Base-by-base conservation (phyloP, 2,113 vertebrate genomes). In the Diadophis punctatus region DNA sequence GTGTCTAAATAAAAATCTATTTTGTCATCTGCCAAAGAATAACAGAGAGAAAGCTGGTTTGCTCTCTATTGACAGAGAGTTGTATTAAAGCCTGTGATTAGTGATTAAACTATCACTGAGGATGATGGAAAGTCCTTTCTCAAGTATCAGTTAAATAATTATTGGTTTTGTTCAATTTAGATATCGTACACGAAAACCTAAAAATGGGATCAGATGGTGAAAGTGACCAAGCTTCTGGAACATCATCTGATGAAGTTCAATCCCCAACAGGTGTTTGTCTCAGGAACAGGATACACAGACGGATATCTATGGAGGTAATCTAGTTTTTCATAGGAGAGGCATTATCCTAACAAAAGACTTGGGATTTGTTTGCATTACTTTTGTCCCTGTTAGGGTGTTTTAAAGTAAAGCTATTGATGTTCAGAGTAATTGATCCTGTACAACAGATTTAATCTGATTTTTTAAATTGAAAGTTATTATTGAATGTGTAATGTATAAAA, bases 141-240 rank as follows among this genome's bases (percentile, higher is more conserved):
- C 68, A 92, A 68, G 16, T 46, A 10, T 30, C 39, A 86, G 25
- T 52, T 53, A 16, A 48, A 20, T 89, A 63, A 91, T 46, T 46
- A 43, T 86, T 90, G 48, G 92, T 27, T 91, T 93, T 93, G 94
- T 95, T n/a, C 89, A 9, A 91, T 91, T 92, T 94, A 99, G 99
- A 99, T 97, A 99, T 99, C 91, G 99, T 99, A 93, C 99, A 99
- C 90, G 99, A 99, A 97, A 99, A 99, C 97, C 97, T 99, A 96
- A 99, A 99, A 98, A 99, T 99, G 98, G 99, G 99, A 74, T 99
- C 99, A 3, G 99, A 99, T 85, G 99, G 99, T 63, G 99, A 99
- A 98, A 99, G 99, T 94, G 99, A 99, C 97, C 99, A 99, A 96
- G 99, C 99, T 34, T 99, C 99, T 56, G 99, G 99, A 93, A 99